Evolutionary conservation across 37 sponge, comb jelly and placozoan genomes (phyloP).

Genomic region (Amphimedon queenslandica): DNA sequence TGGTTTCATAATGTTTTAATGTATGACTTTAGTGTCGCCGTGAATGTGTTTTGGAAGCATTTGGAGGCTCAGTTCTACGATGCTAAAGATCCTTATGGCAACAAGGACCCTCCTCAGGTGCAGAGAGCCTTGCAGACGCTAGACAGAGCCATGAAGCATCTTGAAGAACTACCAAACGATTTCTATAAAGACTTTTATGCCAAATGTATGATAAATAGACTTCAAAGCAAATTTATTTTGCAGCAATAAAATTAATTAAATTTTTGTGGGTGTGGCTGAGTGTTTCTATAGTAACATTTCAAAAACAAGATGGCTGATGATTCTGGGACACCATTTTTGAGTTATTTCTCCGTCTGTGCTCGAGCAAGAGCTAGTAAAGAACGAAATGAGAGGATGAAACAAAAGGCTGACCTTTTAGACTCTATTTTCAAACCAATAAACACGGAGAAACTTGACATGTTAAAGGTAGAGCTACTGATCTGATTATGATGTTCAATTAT

Average conservation of each 20-base stretch:
- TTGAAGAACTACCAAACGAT: slow-evolving; percentile 77
- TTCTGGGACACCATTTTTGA: not conserved
- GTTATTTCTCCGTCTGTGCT: not conserved
- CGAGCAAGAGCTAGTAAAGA: not conserved
- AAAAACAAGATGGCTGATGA: not conserved
- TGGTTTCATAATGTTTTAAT: slow-evolving; percentile 92
- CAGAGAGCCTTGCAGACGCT: slow-evolving; percentile 73
- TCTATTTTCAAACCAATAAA: not conserved
- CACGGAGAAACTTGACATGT: not conserved
- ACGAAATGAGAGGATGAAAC: not conserved
- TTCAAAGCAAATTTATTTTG: slow-evolving; percentile 30
- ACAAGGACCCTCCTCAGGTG: slow-evolving; percentile 77
- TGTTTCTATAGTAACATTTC: not conserved
- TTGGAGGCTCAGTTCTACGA: slow-evolving; percentile 68
- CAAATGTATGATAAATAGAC: slow-evolving; percentile 32
- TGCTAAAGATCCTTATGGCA: slow-evolving; percentile 79
- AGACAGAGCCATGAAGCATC: slow-evolving; percentile 57
- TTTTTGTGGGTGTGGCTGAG: not conserved
- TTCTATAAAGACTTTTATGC: slow-evolving; percentile 84
- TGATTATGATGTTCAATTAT: too few species aligned
- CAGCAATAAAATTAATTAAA: not conserved
- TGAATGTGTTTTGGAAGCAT: slow-evolving; percentile 90
- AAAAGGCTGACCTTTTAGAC: not conserved
- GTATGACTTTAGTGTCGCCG: slow-evolving; percentile 80
- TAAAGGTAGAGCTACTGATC: too few species aligned